Conservation (phyloP, 2,113 vertebrate genomes). For the Cyrtonyx montezumae region DNA sequence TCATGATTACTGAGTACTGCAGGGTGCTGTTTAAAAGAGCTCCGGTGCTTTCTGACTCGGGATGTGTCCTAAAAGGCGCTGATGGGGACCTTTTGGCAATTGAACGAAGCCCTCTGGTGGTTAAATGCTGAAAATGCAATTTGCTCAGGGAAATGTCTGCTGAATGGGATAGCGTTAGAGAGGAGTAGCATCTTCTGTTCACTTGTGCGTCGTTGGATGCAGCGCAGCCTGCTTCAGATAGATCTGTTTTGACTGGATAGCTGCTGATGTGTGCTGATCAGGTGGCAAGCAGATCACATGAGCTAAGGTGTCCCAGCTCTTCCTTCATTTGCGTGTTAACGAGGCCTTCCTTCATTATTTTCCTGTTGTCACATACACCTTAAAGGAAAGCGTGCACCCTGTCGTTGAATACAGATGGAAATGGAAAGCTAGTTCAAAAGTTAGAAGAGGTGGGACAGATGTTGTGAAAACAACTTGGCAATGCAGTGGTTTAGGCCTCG, state of each 20-base stretch:
- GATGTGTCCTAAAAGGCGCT: neutral
- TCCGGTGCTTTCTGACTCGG: accelerated
- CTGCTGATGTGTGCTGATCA: neutral
- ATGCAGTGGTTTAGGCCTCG: neutral
- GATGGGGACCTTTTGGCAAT: accelerated
- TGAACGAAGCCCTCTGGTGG: conserved; percentile 20
- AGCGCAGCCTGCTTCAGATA: neutral
- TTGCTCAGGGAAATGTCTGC: neutral
- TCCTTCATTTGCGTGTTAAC: neutral
- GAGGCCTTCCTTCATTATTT: neutral
- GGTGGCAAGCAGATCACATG: neutral
- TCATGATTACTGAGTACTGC: neutral
- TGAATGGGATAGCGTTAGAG: accelerated
- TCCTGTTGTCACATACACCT: neutral
- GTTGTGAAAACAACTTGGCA: neutral
- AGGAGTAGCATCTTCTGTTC: neutral
- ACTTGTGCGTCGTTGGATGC: neutral
- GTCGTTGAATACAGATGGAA: neutral
- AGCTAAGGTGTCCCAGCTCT: neutral
- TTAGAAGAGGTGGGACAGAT: neutral
- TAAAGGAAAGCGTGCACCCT: neutral
- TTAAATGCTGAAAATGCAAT: neutral
- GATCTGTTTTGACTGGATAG: neutral
- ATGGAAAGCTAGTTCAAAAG: neutral
- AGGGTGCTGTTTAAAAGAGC: neutral